phyloP scores from a whole-genome alignment of 2,113 vertebrate genomes.

The Chaetura pelagica region DNA sequence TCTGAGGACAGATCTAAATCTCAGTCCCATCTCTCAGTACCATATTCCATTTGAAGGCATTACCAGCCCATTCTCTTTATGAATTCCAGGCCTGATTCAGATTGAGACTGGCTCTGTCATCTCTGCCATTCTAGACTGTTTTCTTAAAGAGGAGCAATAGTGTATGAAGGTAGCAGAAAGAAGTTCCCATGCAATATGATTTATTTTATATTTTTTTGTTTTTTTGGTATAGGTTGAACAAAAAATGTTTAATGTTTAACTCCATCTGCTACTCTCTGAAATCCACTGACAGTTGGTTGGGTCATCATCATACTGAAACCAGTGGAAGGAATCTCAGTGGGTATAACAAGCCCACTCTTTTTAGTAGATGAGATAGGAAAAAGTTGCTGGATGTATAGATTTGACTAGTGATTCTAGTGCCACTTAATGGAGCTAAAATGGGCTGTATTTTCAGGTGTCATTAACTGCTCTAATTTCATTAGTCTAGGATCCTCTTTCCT shows the following conservation, averaged over 20 bases:
- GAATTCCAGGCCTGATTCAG: neutral
- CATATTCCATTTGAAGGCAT: neutral
- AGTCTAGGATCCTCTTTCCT: neutral
- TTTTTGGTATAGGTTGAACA: neutral
- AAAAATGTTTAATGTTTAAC: neutral
- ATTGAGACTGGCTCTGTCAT: neutral
- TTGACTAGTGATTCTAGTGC: neutral
- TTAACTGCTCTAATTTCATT: neutral
- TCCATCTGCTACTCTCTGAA: neutral
- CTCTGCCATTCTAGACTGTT: neutral
- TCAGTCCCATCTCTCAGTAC: neutral
- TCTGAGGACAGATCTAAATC: neutral
- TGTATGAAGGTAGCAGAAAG: neutral
- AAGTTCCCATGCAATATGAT: neutral
- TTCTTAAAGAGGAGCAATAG: neutral
- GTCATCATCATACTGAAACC: neutral
- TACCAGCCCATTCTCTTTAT: neutral
- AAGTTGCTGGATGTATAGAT: neutral
- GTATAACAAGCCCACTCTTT: neutral
- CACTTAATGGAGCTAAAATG: neutral
- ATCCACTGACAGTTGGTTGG: rapidly evolving
- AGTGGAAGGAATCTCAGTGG: neutral
- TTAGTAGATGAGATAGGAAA: neutral
- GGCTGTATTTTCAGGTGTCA: neutral
- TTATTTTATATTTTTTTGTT: neutral